Conservation (phyloP, 1,140 invertebrate species). For the Zaprionus tsacasi region DNA sequence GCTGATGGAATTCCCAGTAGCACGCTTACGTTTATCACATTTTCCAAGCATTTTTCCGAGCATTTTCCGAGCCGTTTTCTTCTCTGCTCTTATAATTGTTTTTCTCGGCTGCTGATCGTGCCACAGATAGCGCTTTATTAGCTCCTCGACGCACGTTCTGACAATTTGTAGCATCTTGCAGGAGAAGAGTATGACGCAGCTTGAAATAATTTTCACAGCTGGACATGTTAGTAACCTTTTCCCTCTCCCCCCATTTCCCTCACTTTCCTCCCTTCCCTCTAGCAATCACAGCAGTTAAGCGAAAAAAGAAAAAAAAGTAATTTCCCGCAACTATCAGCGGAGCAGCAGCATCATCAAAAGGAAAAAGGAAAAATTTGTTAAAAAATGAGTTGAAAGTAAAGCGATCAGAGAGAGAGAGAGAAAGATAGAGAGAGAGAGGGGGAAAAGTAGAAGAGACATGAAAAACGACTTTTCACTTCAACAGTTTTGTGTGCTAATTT, state of each 20-base stretch:
- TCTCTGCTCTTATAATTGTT: constrained; percentile 16
- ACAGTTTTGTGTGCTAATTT: constrained; percentile 82
- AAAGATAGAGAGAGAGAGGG: constrained; percentile 4
- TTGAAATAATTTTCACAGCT: constrained; percentile 45
- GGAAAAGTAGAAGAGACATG: constrained; percentile 41
- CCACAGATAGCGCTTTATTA: constrained; percentile 28
- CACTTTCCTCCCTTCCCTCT: background rate
- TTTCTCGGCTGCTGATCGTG: constrained; percentile 37
- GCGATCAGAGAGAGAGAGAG: constrained; percentile 47
- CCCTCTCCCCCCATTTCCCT: background rate
- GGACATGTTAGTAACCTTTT: constrained; percentile 4
- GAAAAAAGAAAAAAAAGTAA: constrained; percentile 39
- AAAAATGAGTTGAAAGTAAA: constrained; percentile 76
- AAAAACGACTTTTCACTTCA: constrained; percentile 82
- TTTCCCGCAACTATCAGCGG: constrained; percentile 62
- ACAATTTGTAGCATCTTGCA: constrained; percentile 10
- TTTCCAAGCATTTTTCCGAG: constrained; percentile 8
- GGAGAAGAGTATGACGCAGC: constrained; percentile 35
- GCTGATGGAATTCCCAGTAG: constrained; percentile 1
- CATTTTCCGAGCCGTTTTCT: background rate
- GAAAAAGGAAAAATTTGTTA: constrained; percentile 46
- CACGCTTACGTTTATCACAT: constrained; percentile 3
- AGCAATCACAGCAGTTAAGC: constrained; percentile 45
- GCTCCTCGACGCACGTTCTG: constrained; percentile 17
- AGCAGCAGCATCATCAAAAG: constrained; percentile 52